A percentile compares a stretch with the other conserved stretches of the same genome.
phyloP scores from a whole-genome alignment of 2,888 invertebrate species.

The Platynereis dumerilii region DNA sequence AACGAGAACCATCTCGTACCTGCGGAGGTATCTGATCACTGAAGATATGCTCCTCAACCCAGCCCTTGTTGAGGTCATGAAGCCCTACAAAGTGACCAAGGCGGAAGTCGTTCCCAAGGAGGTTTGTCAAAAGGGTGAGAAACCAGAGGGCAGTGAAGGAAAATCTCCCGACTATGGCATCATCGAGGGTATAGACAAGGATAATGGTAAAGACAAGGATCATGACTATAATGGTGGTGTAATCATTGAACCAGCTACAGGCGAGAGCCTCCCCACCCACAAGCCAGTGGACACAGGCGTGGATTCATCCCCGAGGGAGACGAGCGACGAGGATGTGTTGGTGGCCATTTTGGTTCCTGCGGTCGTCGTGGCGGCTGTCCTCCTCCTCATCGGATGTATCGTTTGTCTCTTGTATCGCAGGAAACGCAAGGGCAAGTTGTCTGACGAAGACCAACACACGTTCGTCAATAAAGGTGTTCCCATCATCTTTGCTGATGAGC shows the following conservation, averaged over 20 bases:
- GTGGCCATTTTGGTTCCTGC: conserved; percentile 87
- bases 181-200: no score
- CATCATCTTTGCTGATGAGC: conserved; percentile 91
- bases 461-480: conserved; percentile 75
- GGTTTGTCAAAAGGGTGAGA: conserved; percentile 19
- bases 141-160: neutral
- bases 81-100: conserved; percentile 31
- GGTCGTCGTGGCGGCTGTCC: conserved; percentile 78
- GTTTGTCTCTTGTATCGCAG: conserved; percentile 87
- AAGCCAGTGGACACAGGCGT: conserved; percentile 14
- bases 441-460: conserved; percentile 73
- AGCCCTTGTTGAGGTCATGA: conserved; percentile 44
- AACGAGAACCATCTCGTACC: conserved; percentile 74
- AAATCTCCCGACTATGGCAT: no score
- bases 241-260: neutral
- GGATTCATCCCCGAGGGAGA: conserved; percentile 18
- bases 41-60: conserved; percentile 59
- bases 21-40: conserved; percentile 66
- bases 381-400: conserved; percentile 83
- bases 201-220: no score
- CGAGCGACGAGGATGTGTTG: conserved; percentile 51
- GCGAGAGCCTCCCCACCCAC: neutral
- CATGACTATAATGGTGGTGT: neutral
- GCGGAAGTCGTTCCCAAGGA: conserved; percentile 25
- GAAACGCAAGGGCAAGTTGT: conserved; percentile 81